phyloP scores from a whole-genome alignment of 1,140 invertebrate genomes.

The Pinna nobilis region DNA sequence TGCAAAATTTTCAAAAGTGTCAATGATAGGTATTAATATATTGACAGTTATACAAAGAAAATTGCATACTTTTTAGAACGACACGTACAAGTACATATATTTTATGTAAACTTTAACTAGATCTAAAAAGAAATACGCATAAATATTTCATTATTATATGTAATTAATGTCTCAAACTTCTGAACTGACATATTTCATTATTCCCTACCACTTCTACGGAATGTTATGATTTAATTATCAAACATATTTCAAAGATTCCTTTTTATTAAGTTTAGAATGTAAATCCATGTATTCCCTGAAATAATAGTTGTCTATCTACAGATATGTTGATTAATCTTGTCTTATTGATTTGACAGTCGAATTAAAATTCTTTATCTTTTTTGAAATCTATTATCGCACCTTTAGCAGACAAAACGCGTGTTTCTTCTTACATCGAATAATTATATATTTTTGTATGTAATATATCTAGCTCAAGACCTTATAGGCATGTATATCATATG shows the following conservation, averaged over 20 bases:
- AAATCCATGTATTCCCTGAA: too few species aligned
- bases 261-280: neutral
- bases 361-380: too few species aligned
- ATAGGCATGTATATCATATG: too few species aligned
- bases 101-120: neutral
- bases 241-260: slow-evolving; percentile 3
- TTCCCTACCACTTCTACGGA: neutral
- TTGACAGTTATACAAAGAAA: neutral
- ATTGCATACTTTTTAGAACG: neutral
- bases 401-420: too few species aligned
- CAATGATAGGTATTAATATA: neutral
- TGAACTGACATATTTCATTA: neutral
- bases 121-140: neutral
- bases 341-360: too few species aligned
- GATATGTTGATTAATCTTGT: too few species aligned
- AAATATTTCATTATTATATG: slow-evolving; percentile 2
- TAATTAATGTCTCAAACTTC: slow-evolving; percentile 8
- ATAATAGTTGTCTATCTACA: too few species aligned
- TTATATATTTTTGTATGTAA: too few species aligned
- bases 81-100: neutral
- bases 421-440: too few species aligned
- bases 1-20: neutral
- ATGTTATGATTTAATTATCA: slow-evolving; percentile 10
- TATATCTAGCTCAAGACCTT: too few species aligned
- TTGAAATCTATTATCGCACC: too few species aligned